Evolutionary conservation across 2,888 invertebrate genomes (phyloP).

Genomic region (Dolichomitus sp.): DNA sequence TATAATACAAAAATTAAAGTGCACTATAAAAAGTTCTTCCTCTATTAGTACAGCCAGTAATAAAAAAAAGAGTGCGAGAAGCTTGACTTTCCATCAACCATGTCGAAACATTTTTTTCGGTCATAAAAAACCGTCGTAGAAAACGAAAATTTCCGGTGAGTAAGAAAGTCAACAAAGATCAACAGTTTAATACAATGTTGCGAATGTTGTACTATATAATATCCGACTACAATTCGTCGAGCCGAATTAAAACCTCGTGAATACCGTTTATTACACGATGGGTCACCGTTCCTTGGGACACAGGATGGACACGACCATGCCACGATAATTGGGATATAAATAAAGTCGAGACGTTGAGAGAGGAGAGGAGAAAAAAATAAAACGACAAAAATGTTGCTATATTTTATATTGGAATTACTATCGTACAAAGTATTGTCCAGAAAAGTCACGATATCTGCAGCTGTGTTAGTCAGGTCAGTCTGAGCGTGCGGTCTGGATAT

Average conservation of each 20-base stretch:
- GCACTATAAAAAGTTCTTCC: no score
- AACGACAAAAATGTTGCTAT: background rate
- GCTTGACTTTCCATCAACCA: background rate
- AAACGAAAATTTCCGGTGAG: background rate
- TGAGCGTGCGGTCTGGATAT: background rate
- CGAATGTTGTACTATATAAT: background rate
- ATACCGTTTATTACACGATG: constrained; percentile 23
- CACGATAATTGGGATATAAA: constrained; percentile 65
- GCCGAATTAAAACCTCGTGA: constrained; percentile 13
- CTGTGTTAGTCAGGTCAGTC: background rate
- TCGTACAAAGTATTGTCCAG: background rate
- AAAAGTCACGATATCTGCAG: background rate
- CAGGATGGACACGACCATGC: constrained; percentile 59
- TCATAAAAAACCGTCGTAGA: constrained; percentile 10
- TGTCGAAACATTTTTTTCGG: background rate
- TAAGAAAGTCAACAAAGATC: background rate
- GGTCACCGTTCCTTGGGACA: constrained; percentile 53
- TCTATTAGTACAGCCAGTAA: no score
- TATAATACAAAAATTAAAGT: no score
- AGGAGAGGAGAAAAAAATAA: constrained; percentile 22
- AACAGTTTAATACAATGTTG: background rate
- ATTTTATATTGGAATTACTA: background rate
- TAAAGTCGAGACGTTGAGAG: constrained; percentile 52
- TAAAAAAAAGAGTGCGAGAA: background rate
- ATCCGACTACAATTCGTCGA: constrained; percentile 13